Percentiles rank a stretch among this genome's conserved stretches.
These are phyloP conservation scores for Acanthurus tractus DNA, from an alignment of 2,797 vertebrate species.

Conservation along the genomic window DNA sequence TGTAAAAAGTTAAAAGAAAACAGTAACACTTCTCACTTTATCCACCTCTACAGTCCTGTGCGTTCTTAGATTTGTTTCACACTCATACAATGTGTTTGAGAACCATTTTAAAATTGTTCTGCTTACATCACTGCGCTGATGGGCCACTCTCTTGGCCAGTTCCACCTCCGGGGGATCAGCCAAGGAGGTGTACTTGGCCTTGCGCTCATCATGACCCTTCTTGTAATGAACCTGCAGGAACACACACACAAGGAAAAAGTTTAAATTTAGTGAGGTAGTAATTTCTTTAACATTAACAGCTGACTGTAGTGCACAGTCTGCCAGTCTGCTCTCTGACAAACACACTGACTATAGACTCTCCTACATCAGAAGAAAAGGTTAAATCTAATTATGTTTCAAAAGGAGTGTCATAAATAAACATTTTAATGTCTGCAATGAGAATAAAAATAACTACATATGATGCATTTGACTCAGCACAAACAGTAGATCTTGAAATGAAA, in stretches of 20 bases:
- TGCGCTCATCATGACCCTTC: conserved; percentile 91
- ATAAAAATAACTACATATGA: conserved; percentile 29
- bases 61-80: background rate
- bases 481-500: conserved; percentile 5
- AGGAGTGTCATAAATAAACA: background rate
- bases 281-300: conserved; percentile 23
- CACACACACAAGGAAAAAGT: conserved; percentile 30
- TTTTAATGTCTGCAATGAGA: conserved; percentile 32
- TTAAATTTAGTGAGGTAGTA: conserved; percentile 17
- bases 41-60: background rate
- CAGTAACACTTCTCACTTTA: background rate
- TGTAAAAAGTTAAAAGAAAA: too few relatives aligned
- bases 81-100: background rate
- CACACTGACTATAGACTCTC: conserved; percentile 1
- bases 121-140: conserved; percentile 95
- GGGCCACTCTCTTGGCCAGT: conserved; percentile 90
- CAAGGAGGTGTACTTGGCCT: conserved; percentile 91
- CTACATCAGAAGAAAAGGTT: conserved; percentile 35
- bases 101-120: background rate
- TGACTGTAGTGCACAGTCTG: conserved; percentile 20
- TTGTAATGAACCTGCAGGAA: conserved; percentile 91
- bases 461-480: conserved; percentile 45
- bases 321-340: background rate
- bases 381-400: conserved; percentile 14
- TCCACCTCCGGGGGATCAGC: conserved; percentile 93